Evolutionary conservation across 2,888 invertebrate genomes (phyloP).

Genomic region (Mimas tiliae): DNA sequence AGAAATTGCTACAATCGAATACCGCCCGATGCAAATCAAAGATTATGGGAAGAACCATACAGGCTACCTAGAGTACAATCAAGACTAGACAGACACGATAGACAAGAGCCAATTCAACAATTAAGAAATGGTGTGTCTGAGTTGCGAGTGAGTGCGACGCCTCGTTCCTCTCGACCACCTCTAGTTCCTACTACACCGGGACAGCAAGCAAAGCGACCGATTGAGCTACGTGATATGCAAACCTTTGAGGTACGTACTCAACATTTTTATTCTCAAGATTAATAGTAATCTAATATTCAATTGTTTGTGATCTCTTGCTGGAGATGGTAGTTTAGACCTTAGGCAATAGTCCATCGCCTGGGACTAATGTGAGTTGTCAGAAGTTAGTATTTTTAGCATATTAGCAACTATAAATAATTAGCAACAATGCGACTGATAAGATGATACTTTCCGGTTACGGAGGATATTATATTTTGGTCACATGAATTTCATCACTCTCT

Average conservation of each 20-base stretch:
- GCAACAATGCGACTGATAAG: no score
- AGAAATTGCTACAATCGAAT: slow-evolving; percentile 73
- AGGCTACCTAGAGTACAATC: slow-evolving; percentile 69
- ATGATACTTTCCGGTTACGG: no score
- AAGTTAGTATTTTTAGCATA: no score
- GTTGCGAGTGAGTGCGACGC: slow-evolving; percentile 73
- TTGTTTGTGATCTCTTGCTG: no score
- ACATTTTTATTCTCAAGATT: background rate
- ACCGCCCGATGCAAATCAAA: slow-evolving; percentile 59
- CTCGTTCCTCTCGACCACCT: slow-evolving; percentile 70
- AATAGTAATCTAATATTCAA: background rate
- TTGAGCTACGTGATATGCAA: slow-evolving; percentile 75
- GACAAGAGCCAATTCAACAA: slow-evolving; percentile 73
- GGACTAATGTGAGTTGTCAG: no score
- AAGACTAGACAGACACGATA: slow-evolving; percentile 40
- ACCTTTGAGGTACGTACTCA: slow-evolving; percentile 68
- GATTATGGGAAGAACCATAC: slow-evolving; percentile 78
- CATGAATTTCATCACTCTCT: background rate
- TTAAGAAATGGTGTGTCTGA: slow-evolving; percentile 73
- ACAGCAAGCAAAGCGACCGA: slow-evolving; percentile 61
- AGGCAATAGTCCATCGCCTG: no score
- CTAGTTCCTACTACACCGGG: slow-evolving; percentile 61
- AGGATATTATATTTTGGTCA: no score
- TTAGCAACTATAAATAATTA: no score
- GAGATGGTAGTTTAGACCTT: no score